Evolutionary conservation across 2,797 vertebrate genomes (phyloP).

Genomic region (Nyctibius grandis): DNA sequence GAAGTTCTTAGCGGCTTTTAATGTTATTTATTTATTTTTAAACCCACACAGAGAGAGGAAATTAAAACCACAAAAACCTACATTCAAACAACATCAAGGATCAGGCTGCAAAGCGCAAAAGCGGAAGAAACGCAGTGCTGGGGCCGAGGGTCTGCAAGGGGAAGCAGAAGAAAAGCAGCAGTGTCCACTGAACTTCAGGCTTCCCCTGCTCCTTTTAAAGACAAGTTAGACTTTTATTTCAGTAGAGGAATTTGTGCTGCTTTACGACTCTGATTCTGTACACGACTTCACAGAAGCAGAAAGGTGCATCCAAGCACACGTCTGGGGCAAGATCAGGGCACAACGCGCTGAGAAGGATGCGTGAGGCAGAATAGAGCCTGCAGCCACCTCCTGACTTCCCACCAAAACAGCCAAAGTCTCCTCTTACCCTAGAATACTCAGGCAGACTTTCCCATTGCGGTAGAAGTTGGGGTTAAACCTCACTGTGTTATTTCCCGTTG

Average conservation of each 20-base stretch:
- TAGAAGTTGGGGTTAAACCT: constrained; percentile 99
- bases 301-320: neutral
- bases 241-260: neutral
- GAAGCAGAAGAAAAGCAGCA: neutral
- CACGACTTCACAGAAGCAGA: neutral
- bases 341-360: neutral
- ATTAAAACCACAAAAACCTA: neutral
- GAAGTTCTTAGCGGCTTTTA: neutral
- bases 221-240: neutral
- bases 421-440: constrained; percentile 96
- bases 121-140: neutral
- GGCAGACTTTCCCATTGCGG: constrained; percentile 98
- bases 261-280: neutral
- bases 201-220: neutral
- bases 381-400: neutral
- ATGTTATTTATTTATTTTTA: neutral
- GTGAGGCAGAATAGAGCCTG: neutral
- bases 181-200: neutral
- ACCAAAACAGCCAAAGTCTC: constrained; percentile 18
- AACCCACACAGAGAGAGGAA: neutral
- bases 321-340: neutral
- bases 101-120: neutral
- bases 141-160: neutral
- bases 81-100: neutral
- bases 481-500: constrained; percentile 97